Percentiles rank a stretch among this genome's conserved stretches.
These are phyloP conservation scores for Castor canadensis DNA, from an alignment of 2,113 vertebrate species.

Conservation along the genomic window DNA sequence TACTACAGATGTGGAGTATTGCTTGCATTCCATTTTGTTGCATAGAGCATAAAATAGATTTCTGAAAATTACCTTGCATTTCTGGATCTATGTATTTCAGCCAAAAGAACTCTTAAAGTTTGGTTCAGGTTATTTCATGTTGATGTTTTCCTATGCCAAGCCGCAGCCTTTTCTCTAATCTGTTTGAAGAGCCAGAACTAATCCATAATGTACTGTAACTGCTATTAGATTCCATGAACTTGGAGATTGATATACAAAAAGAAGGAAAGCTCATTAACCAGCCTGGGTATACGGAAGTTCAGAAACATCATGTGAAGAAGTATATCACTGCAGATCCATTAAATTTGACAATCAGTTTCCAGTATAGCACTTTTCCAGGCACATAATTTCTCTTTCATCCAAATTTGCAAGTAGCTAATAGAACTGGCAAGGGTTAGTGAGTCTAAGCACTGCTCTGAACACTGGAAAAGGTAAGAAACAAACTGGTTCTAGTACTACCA, in stretches of 20 bases:
- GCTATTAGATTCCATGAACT: background rate
- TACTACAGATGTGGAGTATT: background rate
- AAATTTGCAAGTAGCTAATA: background rate
- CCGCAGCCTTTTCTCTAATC: slow-evolving; percentile 8
- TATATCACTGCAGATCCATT: slow-evolving; percentile 4
- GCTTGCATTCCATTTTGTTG: background rate
- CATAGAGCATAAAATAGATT: background rate
- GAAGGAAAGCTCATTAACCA: slow-evolving; percentile 56
- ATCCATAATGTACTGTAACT: background rate
- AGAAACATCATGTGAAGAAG: background rate
- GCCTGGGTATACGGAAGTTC: background rate
- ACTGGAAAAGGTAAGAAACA: background rate
- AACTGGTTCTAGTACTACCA: background rate
- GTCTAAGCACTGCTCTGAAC: background rate
- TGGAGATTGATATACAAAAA: background rate
- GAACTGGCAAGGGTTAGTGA: background rate
- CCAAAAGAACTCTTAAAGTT: background rate
- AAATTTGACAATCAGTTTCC: background rate
- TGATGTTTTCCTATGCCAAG: background rate
- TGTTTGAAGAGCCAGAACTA: background rate
- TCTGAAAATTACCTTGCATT: background rate
- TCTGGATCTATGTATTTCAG: background rate
- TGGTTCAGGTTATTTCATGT: background rate
- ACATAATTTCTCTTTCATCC: background rate
- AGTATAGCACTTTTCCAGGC: background rate